A percentile compares a stretch with the other conserved stretches of the same genome.
Conservation (phyloP, 2,797 vertebrate species). For the Sebastes itinus region DNA sequence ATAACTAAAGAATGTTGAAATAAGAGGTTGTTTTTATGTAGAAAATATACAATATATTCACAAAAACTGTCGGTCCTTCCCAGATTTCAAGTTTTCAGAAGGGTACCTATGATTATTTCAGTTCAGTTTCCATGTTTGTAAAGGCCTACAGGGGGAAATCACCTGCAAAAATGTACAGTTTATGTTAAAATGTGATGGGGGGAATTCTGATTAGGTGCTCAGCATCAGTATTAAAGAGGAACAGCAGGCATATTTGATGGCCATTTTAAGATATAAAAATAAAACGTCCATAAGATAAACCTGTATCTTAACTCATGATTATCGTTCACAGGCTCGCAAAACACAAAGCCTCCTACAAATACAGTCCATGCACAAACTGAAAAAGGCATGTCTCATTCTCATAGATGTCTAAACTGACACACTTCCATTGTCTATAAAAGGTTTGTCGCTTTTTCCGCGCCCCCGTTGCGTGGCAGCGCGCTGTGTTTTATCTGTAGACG, state of each 20-base stretch:
- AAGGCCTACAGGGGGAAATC: constrained; percentile 27
- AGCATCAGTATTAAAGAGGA: constrained; percentile 44
- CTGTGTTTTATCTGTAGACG: constrained; percentile 90
- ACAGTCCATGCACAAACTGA: constrained; percentile 67
- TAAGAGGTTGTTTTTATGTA: constrained; percentile 64
- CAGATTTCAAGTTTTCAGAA: constrained; percentile 61
- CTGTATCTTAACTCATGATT: constrained; percentile 68
- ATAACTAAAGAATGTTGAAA: constrained; percentile 52
- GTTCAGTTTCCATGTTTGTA: not conserved
- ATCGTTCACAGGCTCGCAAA: constrained; percentile 60
- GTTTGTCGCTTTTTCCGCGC: constrained; percentile 8
- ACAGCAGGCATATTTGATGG: constrained; percentile 58
- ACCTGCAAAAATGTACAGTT: constrained; percentile 21
- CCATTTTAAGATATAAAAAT: constrained; percentile 59
- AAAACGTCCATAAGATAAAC: constrained; percentile 61
- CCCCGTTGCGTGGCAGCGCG: constrained; percentile 2
- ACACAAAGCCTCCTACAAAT: constrained; percentile 67
- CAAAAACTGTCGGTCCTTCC: constrained; percentile 63
- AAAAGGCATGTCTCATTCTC: constrained; percentile 69
- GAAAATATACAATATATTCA: constrained; percentile 79
- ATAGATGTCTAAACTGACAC: constrained; percentile 21
- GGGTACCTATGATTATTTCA: constrained; percentile 47
- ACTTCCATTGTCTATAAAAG: constrained; percentile 34
- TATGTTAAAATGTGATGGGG: not conserved
- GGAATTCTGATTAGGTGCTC: constrained; percentile 46